Conservation (phyloP, 2,888 invertebrate genomes). For the Synergus laeviventris region DNA sequence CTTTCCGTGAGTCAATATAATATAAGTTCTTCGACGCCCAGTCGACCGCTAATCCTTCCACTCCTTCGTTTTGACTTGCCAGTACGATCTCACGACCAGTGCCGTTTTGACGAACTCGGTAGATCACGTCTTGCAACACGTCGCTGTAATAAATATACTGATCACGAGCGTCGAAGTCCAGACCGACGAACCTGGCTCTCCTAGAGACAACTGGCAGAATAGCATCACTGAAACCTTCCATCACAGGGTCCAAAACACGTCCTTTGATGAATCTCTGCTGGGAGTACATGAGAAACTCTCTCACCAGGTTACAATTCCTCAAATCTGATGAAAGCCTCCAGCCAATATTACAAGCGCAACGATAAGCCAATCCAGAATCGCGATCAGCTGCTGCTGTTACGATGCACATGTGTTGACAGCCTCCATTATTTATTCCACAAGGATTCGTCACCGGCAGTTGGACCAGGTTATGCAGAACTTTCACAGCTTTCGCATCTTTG, state of each 20-base stretch:
- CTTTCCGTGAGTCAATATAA: conserved; percentile 96
- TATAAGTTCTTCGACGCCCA: conserved; percentile 97
- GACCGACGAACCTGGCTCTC: conserved; percentile 93
- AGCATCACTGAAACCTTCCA: conserved; percentile 95
- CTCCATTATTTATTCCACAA: conserved; percentile 91
- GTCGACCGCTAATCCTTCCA: conserved; percentile 96
- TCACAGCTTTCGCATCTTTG: conserved; percentile 89
- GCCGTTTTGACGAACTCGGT: conserved; percentile 87
- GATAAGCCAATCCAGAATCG: conserved; percentile 85
- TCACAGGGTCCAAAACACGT: conserved; percentile 90
- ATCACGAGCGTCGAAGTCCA: conserved; percentile 94
- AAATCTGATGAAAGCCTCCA: conserved; percentile 86
- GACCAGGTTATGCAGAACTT: conserved; percentile 87
- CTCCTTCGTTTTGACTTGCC: conserved; percentile 97
- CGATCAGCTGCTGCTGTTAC: conserved; percentile 85
- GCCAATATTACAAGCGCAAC: conserved; percentile 95
- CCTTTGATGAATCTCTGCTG: conserved; percentile 97
- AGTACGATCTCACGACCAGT: conserved; percentile 91
- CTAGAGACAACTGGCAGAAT: conserved; percentile 95
- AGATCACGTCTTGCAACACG: conserved; percentile 96
- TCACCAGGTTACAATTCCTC: conserved; percentile 87
- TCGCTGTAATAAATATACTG: conserved; percentile 98
- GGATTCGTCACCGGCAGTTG: conserved; percentile 86
- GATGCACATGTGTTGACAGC: conserved; percentile 96
- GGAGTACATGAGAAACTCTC: conserved; percentile 95